Evolutionary conservation across 2,888 invertebrate genomes (phyloP), one percentile per base, ranked within the genome.

Genomic region (Caenorhabditis zanzibari): DNA sequence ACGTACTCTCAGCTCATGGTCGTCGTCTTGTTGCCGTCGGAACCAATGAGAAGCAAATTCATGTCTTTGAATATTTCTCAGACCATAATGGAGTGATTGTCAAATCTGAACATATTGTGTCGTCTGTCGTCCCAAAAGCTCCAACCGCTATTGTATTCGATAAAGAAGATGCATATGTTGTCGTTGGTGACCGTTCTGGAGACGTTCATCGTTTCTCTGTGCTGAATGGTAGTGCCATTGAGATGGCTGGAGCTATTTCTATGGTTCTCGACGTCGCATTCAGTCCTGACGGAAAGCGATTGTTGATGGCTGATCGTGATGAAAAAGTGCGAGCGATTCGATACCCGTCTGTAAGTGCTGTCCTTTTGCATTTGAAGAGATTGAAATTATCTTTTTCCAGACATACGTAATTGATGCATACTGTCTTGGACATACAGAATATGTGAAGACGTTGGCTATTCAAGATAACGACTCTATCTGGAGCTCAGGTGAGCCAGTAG

Each of bases 321-420:
- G 90, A 90, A 76, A 90, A 90, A 81, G 61, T 90, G 22, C 81
- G 89, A 56, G 76, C 89, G n/a, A 73, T 85, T 41, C 64, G 88
- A 14, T 89, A 89, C 79, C 90, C 90, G 9, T 72, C 87, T 63
- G 87, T 81, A 12, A 35, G 66, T 22, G 9, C 1, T 6, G 24
- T 10, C 16, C 6, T 35, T 2, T 22, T 24, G 1, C 38, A n/a
- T 22, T 35, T n/a, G 26, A 41, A 16, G 47, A 14, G 16, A n/a
- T n/a, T 47, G 10, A 49, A 2, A 4, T 41, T n/a, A n/a, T n/a
- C n/a, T n/a, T n/a, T n/a, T n/a, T n/a, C n/a, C 74, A 86, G 83
- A 79, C 88, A 12, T 84, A 68, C 75, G 84, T 88, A 19, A 85
- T 88, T 41, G 85, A 88, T 26, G 63, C 79, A 10, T 86, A 84